These are phyloP conservation scores for human (Homo sapiens) DNA, from an alignment of 2,113 vertebrate genomes.

Conservation along the genomic window DNA sequence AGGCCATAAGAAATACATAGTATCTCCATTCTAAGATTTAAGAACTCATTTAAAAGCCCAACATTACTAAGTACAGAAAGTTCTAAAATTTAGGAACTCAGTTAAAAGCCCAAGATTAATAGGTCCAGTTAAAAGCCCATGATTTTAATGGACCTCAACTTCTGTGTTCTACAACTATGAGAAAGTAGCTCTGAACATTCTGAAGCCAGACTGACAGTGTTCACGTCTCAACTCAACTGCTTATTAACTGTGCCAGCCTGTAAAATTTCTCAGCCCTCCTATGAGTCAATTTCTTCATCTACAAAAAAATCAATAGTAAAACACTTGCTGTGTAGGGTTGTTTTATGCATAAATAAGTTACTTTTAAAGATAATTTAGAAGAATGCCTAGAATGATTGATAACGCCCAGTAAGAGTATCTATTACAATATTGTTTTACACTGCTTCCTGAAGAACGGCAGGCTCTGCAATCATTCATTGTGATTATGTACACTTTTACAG, in stretches of 20 bases:
- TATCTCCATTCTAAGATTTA: background rate
- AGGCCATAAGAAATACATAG: background rate
- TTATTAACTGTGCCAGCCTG: background rate
- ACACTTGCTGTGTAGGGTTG: background rate
- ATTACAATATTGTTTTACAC: background rate
- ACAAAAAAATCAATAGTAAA: background rate
- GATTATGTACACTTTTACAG: background rate
- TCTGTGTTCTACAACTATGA: background rate
- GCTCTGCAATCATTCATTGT: background rate
- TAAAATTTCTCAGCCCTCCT: background rate
- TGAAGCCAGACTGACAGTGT: background rate
- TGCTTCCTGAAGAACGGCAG: background rate
- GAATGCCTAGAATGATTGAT: background rate
- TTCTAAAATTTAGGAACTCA: too few relatives aligned
- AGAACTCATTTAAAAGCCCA: background rate
- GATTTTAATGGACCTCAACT: background rate
- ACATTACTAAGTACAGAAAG: background rate
- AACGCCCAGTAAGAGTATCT: background rate
- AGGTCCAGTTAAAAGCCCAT: too few relatives aligned
- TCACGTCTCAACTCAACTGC: background rate
- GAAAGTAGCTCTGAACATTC: background rate
- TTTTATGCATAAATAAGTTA: background rate
- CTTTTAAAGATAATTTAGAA: background rate
- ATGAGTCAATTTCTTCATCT: background rate
- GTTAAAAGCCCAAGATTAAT: too few relatives aligned